Evolutionary conservation across 1,140 invertebrate genomes (phyloP).

Genomic region (Dinoponera quadriceps): DNA sequence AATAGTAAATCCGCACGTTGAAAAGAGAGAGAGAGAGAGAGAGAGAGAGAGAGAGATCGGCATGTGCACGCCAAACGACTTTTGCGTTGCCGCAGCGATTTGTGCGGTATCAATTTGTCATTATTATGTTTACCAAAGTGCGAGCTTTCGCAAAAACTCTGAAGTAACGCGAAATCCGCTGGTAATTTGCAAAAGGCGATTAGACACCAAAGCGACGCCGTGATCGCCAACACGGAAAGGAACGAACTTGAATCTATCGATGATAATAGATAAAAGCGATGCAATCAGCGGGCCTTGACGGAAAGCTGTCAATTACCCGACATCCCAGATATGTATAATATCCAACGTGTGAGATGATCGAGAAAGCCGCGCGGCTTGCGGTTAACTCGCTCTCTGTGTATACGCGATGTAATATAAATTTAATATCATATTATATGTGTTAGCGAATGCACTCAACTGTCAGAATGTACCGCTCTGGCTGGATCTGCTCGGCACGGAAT

Average conservation of each 20-base stretch:
- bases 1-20: conserved; percentile 52
- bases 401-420: neutral
- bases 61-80: conserved; percentile 35
- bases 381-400: neutral
- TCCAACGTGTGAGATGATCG: conserved; percentile 15
- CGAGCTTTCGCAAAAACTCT: conserved; percentile 20
- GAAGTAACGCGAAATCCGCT: neutral
- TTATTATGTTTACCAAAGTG: conserved; percentile 36
- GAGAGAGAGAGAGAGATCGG: neutral
- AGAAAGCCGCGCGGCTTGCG: neutral
- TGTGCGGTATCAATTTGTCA: conserved; percentile 47
- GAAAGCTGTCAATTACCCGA: conserved; percentile 49
- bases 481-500: too few relatives aligned
- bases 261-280: conserved; percentile 65
- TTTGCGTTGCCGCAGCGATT: conserved; percentile 14
- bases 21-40: neutral
- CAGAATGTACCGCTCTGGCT: too few relatives aligned
- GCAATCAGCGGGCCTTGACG: conserved; percentile 77
- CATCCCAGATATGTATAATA: neutral
- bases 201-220: conserved; percentile 29
- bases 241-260: conserved; percentile 66
- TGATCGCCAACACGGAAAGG: conserved; percentile 60
- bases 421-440: conserved; percentile 1
- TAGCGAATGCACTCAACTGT: too few relatives aligned
- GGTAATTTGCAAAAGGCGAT: conserved; percentile 29